Percentiles rank a stretch among this genome's conserved stretches.
Evolutionary conservation across 2,888 invertebrate genomes (phyloP).

Genomic region (Agonopterix arenella): DNA sequence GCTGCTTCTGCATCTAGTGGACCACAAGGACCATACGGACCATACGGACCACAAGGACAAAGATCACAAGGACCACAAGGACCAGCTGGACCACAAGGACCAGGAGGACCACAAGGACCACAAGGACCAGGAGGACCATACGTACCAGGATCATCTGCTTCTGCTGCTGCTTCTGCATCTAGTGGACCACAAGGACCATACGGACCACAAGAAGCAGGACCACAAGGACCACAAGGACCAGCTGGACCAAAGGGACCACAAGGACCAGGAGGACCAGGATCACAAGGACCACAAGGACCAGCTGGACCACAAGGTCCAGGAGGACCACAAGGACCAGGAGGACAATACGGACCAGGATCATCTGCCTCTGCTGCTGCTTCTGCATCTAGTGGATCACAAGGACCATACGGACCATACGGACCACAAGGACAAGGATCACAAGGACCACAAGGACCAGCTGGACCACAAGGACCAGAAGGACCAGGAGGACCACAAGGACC

Average conservation of each 20-base stretch:
- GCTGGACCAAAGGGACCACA: not conserved
- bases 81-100: not conserved
- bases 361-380: not conserved
- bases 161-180: constrained; percentile 2
- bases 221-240: constrained; percentile 6
- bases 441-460: no score
- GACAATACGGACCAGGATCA: constrained; percentile 2
- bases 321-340: not conserved
- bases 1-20: not conserved
- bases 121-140: no score
- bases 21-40: not conserved
- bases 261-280: constrained; percentile 4
- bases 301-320: constrained; percentile 2
- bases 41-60: no score
- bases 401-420: no score
- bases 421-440: no score
- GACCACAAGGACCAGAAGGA: not conserved
- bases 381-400: not conserved
- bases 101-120: not conserved
- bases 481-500: not conserved
- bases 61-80: not conserved
- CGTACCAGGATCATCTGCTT: constrained; percentile 1
- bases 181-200: no score
- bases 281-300: not conserved
- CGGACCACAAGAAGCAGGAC: constrained; percentile 1